Evolutionary conservation across 2,888 invertebrate species (phyloP).

Genomic region (Acrobeloides nanus): DNA sequence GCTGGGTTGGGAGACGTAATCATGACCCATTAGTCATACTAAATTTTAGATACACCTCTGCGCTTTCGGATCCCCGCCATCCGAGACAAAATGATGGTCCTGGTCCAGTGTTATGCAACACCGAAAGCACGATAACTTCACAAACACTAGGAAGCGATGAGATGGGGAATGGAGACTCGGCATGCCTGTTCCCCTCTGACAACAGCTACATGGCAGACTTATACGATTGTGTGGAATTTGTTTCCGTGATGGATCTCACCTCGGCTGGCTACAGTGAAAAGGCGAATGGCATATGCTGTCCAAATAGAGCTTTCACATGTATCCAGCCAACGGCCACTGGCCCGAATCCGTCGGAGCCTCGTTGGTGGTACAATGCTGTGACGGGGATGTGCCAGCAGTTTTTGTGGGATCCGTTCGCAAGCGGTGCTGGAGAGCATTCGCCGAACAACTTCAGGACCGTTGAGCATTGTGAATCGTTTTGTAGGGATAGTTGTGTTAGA

Average conservation of each 20-base stretch:
- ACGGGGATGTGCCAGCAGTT: slow-evolving; percentile 48
- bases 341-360: slow-evolving; percentile 41
- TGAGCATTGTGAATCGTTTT: slow-evolving; percentile 47
- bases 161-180: slow-evolving; percentile 33
- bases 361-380: slow-evolving; percentile 49
- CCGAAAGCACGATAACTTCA: slow-evolving; percentile 27
- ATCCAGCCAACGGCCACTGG: slow-evolving; percentile 45
- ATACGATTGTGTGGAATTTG: slow-evolving; percentile 46
- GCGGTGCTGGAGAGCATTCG: slow-evolving; percentile 35
- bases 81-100: no score
- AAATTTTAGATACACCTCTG: slow-evolving; percentile 31
- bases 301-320: slow-evolving; percentile 44
- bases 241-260: slow-evolving; percentile 40
- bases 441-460: slow-evolving; percentile 47
- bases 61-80: no score
- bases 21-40: slow-evolving; percentile 20
- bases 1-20: slow-evolving; percentile 22
- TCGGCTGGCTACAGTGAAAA: slow-evolving; percentile 44
- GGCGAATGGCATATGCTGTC: slow-evolving; percentile 47
- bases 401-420: slow-evolving; percentile 46
- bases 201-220: slow-evolving; percentile 45
- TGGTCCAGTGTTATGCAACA: slow-evolving; percentile 43
- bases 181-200: slow-evolving; percentile 36
- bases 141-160: slow-evolving; percentile 38
- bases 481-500: slow-evolving; percentile 36